A percentile compares a stretch with the other conserved stretches of the same genome.
phyloP scores from a whole-genome alignment of 2,888 invertebrate genomes.

The Spisula solida region DNA sequence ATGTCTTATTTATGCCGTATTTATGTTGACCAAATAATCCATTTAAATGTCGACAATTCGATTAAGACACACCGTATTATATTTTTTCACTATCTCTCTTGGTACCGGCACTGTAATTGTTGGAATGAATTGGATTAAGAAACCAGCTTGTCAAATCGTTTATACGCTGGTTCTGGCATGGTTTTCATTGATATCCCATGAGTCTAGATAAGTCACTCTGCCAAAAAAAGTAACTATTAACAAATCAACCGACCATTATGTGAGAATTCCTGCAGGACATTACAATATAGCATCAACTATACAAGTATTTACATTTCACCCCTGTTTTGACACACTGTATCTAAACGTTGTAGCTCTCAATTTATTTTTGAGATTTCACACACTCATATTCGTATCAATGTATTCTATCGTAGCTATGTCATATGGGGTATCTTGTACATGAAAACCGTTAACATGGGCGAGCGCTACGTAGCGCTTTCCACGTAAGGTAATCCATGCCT shows the following conservation, averaged over 20 bases:
- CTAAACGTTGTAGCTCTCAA: too few species aligned
- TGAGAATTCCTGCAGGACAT: neutral
- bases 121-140: neutral
- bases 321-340: too few species aligned
- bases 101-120: neutral
- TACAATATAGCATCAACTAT: too few species aligned
- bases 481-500: too few species aligned
- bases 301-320: too few species aligned
- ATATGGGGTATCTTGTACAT: too few species aligned
- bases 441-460: too few species aligned
- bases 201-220: neutral
- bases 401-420: too few species aligned
- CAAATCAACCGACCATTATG: neutral
- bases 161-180: neutral
- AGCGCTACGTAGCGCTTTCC: too few species aligned
- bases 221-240: neutral
- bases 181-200: neutral
- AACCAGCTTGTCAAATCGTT: neutral
- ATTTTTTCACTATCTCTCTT: neutral
- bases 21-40: conserved; percentile 16
- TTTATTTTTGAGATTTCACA: too few species aligned
- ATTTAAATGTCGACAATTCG: conserved; percentile 6
- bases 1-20: neutral
- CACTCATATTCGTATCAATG: too few species aligned
- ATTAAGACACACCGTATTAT: neutral